Percentiles rank a stretch among this genome's conserved stretches.
phyloP scores from a whole-genome alignment of 2,113 vertebrate species.

The Marmota monax region DNA sequence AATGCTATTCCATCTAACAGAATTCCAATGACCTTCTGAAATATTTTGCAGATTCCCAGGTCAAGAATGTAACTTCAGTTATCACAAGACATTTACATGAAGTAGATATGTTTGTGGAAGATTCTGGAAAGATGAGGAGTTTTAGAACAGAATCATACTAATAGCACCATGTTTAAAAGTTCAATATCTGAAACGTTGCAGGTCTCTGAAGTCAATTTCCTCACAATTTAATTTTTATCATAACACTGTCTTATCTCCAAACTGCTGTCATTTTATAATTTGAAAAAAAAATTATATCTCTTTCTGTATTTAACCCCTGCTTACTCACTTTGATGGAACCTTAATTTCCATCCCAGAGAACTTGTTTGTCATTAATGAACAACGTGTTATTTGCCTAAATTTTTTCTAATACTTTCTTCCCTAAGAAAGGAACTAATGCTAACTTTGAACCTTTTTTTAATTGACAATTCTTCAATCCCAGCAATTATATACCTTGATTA shows the following conservation, averaged over 20 bases:
- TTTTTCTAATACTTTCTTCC: not conserved
- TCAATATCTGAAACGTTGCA: not conserved
- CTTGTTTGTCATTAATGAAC: not conserved
- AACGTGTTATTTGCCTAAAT: not conserved
- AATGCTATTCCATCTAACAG: not conserved
- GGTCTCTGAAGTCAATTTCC: not conserved
- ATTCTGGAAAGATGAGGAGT: not conserved
- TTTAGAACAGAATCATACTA: not conserved
- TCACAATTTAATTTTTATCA: not conserved
- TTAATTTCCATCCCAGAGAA: not conserved
- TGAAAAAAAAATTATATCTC: not conserved
- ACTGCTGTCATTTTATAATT: not conserved
- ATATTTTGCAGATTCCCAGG: not conserved
- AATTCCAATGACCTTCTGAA: not conserved
- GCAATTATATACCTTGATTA: not conserved
- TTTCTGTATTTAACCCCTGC: not conserved
- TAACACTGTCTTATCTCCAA: not conserved
- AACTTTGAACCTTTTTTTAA: not conserved
- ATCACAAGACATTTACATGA: not conserved
- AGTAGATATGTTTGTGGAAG: not conserved
- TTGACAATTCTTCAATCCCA: not conserved
- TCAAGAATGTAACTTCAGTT: not conserved
- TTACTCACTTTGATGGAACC: not conserved
- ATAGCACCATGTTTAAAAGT: not conserved
- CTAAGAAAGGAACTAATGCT: not conserved